These are phyloP conservation scores for Hestina assimilis DNA, from an alignment of 1,140 invertebrate genomes.

Conservation along the genomic window DNA sequence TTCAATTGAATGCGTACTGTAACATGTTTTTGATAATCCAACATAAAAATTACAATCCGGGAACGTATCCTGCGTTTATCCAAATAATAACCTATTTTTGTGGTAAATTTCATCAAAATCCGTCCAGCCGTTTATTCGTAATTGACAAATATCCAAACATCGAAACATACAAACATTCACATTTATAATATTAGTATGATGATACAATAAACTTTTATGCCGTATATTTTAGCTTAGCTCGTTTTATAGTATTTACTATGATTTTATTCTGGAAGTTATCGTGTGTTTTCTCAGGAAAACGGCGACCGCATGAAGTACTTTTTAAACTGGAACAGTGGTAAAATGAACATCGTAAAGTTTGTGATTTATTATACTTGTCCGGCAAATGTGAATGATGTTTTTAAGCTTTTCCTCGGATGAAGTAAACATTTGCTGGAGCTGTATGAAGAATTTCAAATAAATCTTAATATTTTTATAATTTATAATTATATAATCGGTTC, in stretches of 20 bases:
- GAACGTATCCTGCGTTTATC: too few species aligned
- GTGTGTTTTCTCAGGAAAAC: slow-evolving; percentile 5
- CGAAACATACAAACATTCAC: too few species aligned
- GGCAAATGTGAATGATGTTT: slow-evolving; percentile 19
- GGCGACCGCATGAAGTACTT: slow-evolving; percentile 9
- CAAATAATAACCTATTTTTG: too few species aligned
- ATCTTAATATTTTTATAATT: background rate
- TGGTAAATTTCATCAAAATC: too few species aligned
- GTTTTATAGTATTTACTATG: background rate
- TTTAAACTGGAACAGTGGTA: slow-evolving; percentile 35
- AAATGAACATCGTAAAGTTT: slow-evolving; percentile 33
- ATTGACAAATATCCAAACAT: too few species aligned
- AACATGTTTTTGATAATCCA: too few species aligned
- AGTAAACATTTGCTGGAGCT: background rate
- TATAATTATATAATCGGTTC: background rate
- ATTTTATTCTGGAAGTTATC: slow-evolving; percentile 3
- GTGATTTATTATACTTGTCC: slow-evolving; percentile 38
- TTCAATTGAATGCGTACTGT: too few species aligned
- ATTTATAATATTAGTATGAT: too few species aligned
- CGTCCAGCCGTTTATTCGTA: too few species aligned
- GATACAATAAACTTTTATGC: too few species aligned
- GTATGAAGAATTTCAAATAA: background rate
- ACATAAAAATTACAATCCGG: too few species aligned
- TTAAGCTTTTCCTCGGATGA: slow-evolving; percentile 8
- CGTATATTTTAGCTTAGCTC: too few species aligned